Evolutionary conservation across 2,797 vertebrate species (phyloP).

Genomic region (Jordanella pulchra): DNA sequence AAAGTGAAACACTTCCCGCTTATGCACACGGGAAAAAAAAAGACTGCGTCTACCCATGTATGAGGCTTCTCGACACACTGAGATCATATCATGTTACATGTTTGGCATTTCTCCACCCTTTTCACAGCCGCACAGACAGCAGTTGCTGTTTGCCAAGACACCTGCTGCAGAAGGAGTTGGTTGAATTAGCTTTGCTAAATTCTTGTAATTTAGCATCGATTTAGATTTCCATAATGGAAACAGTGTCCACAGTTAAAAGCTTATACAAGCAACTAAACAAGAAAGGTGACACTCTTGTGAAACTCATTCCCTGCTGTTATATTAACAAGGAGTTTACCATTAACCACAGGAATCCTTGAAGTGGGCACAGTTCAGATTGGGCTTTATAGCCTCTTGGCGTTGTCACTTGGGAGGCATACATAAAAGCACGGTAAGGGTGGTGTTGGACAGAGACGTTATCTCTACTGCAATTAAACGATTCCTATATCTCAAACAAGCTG

Average conservation of each 20-base stretch:
- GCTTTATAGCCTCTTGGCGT: constrained; percentile 64
- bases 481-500: not conserved
- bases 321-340: constrained; percentile 69
- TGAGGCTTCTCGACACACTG: not conserved
- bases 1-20: constrained; percentile 18
- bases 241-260: constrained; percentile 52
- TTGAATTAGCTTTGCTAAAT: not conserved
- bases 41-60: constrained; percentile 1
- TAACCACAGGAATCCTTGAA: constrained; percentile 61
- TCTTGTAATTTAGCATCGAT: constrained; percentile 9
- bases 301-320: constrained; percentile 54
- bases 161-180: constrained; percentile 37
- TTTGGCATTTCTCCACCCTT: not conserved
- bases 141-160: constrained; percentile 20
- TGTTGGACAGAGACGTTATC: constrained; percentile 5
- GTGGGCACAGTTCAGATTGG: constrained; percentile 60
- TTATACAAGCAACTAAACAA: constrained; percentile 45
- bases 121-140: not conserved
- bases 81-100: constrained; percentile 3
- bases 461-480: constrained; percentile 2
- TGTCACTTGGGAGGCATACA: constrained; percentile 36
- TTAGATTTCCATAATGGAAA: constrained; percentile 65
- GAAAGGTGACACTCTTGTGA: constrained; percentile 45
- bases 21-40: constrained; percentile 20
- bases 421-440: constrained; percentile 33